Conservation (phyloP, 2,113 vertebrate species). For the Anolis carolinensis region DNA sequence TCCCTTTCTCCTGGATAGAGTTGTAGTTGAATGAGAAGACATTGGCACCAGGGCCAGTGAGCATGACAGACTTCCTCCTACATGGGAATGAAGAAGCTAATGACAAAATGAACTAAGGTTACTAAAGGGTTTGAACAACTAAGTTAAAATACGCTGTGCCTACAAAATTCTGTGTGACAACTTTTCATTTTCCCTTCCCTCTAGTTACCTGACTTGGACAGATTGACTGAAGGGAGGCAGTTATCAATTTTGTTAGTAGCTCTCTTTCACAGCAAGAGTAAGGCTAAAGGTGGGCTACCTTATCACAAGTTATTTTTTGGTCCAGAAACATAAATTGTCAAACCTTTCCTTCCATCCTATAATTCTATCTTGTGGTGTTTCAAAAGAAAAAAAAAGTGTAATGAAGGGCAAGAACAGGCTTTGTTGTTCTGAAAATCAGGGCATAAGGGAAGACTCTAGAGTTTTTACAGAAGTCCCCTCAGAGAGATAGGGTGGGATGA, state of each 20-base stretch:
- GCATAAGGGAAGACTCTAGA: neutral
- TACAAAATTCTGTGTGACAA: neutral
- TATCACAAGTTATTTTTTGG: neutral
- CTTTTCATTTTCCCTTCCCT: neutral
- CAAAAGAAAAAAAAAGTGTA: no score
- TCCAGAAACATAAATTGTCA: neutral
- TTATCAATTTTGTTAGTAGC: neutral
- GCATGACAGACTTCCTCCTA: neutral
- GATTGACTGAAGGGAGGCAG: constrained; percentile 42
- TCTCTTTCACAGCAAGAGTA: constrained; percentile 44
- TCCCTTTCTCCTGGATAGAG: neutral
- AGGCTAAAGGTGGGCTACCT: constrained; percentile 46
- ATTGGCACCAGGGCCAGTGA: neutral
- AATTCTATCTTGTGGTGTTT: no score
- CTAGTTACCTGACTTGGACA: constrained; percentile 13
- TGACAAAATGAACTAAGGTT: neutral
- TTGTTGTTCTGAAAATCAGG: neutral
- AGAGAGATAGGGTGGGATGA: no score
- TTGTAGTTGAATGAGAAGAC: neutral
- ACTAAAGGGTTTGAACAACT: neutral
- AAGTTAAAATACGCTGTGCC: neutral
- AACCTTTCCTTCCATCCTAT: no score
- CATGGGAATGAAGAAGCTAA: neutral
- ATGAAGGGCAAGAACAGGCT: neutral
- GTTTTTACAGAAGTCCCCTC: neutral